A percentile compares a stretch with the other conserved stretches of the same genome.
phyloP scores from a whole-genome alignment of 2,888 invertebrate genomes.

The Apamea crenata region DNA sequence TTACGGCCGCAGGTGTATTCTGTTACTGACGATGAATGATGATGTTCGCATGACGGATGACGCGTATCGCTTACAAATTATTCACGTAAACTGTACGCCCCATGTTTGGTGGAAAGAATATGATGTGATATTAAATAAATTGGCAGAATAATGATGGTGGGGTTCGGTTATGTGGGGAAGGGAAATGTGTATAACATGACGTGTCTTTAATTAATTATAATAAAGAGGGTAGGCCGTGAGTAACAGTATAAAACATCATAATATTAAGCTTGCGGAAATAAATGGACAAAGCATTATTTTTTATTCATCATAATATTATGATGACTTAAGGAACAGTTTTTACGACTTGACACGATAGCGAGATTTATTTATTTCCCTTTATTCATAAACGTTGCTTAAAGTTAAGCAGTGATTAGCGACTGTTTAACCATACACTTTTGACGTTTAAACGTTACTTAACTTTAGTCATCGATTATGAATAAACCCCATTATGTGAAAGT shows the following conservation, averaged over 20 bases:
- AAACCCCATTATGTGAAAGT: neutral
- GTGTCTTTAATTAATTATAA: constrained; percentile 32
- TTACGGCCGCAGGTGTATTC: constrained; percentile 69
- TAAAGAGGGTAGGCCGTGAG: neutral
- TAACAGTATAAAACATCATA: neutral
- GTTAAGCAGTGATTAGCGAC: too few species aligned
- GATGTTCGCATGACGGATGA: constrained; percentile 60
- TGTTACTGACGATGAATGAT: constrained; percentile 66
- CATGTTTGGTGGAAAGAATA: constrained; percentile 46
- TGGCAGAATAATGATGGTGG: constrained; percentile 27
- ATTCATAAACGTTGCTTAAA: too few species aligned
- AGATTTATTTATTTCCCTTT: neutral
- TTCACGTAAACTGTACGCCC: constrained; percentile 52
- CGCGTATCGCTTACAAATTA: constrained; percentile 66
- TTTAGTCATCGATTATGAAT: too few species aligned
- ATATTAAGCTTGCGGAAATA: neutral
- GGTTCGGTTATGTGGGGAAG: neutral
- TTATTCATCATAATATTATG: neutral
- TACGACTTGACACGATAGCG: neutral
- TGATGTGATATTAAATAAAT: constrained; percentile 46
- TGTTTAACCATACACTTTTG: too few species aligned
- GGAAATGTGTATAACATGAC: constrained; percentile 12
- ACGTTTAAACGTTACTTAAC: too few species aligned
- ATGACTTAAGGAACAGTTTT: neutral
- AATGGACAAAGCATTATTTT: neutral